Evolutionary conservation across 1,140 invertebrate genomes (phyloP).

Genomic region (Papilio xuthus): DNA sequence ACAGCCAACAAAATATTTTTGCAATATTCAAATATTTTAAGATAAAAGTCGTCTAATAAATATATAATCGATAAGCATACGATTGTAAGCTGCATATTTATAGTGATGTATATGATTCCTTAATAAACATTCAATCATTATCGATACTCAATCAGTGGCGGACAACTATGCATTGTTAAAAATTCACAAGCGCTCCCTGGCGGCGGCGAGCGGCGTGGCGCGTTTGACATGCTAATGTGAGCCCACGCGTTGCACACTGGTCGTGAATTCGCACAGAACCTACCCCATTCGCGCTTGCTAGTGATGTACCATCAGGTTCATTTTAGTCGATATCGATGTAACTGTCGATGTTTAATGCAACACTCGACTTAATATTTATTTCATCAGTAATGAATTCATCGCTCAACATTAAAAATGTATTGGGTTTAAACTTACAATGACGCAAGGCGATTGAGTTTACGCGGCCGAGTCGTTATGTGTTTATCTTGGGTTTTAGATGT

Average conservation of each 20-base stretch:
- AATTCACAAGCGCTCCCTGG: constrained; percentile 56
- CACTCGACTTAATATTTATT: constrained; percentile 10
- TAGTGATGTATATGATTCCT: neutral
- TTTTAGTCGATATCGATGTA: constrained; percentile 37
- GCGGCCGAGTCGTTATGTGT: neutral
- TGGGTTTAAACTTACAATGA: neutral
- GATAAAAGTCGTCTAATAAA: too few species aligned
- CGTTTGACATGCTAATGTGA: constrained; percentile 72
- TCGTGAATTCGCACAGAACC: constrained; percentile 56
- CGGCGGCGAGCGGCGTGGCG: constrained; percentile 33
- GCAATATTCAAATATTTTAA: neutral
- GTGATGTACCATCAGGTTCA: constrained; percentile 33
- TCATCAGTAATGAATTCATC: constrained; percentile 6
- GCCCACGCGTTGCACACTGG: constrained; percentile 54
- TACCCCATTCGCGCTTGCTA: constrained; percentile 46
- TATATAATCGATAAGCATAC: too few species aligned
- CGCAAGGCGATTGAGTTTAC: neutral
- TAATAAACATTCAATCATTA: constrained; percentile 1
- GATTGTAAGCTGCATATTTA: neutral
- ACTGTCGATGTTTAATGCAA: neutral
- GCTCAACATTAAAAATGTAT: constrained; percentile 2
- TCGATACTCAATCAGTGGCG: constrained; percentile 10
- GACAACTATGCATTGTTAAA: constrained; percentile 58
- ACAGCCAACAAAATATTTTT: neutral
- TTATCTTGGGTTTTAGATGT: neutral